Percentiles rank a stretch among this genome's conserved stretches.
Evolutionary conservation across 2,888 invertebrate genomes (phyloP).

Genomic region (Ormia ochracea): DNA sequence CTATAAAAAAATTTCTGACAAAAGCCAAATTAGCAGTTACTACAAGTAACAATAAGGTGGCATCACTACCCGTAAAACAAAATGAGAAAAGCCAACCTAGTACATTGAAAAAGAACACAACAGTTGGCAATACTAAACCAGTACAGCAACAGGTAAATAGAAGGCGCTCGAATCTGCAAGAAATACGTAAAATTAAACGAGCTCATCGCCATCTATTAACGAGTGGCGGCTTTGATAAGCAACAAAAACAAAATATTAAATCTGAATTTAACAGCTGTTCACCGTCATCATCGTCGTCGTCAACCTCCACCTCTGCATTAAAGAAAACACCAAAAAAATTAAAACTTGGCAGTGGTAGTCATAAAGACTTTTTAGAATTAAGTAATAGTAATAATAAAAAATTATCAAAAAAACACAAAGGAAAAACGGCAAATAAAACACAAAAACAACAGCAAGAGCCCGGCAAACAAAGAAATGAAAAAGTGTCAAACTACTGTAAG

Average conservation of each 20-base stretch:
- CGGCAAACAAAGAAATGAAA: slow-evolving; percentile 45
- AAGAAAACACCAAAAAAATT: slow-evolving; percentile 57
- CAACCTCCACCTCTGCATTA: slow-evolving; percentile 47
- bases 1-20: slow-evolving; percentile 33
- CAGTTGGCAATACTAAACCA: slow-evolving; percentile 47
- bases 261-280: slow-evolving; percentile 57
- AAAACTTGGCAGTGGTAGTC: slow-evolving; percentile 60
- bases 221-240: slow-evolving; percentile 71
- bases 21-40: slow-evolving; percentile 26
- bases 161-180: slow-evolving; percentile 68
- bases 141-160: slow-evolving; percentile 63
- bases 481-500: background rate
- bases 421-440: slow-evolving; percentile 62
- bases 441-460: slow-evolving; percentile 45
- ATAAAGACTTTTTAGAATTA: slow-evolving; percentile 64
- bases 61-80: slow-evolving; percentile 59
- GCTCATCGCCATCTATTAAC: slow-evolving; percentile 76
- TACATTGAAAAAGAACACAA: background rate
- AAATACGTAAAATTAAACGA: slow-evolving; percentile 74
- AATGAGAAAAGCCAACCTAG: slow-evolving; percentile 44
- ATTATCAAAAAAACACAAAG: slow-evolving; percentile 52
- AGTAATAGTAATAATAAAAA: slow-evolving; percentile 54
- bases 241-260: slow-evolving; percentile 47
- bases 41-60: slow-evolving; percentile 59
- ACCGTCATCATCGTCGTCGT: slow-evolving; percentile 41